These are phyloP conservation scores for Arvicanthis niloticus DNA, from an alignment of 2,113 vertebrate species.

Conservation along the genomic window DNA sequence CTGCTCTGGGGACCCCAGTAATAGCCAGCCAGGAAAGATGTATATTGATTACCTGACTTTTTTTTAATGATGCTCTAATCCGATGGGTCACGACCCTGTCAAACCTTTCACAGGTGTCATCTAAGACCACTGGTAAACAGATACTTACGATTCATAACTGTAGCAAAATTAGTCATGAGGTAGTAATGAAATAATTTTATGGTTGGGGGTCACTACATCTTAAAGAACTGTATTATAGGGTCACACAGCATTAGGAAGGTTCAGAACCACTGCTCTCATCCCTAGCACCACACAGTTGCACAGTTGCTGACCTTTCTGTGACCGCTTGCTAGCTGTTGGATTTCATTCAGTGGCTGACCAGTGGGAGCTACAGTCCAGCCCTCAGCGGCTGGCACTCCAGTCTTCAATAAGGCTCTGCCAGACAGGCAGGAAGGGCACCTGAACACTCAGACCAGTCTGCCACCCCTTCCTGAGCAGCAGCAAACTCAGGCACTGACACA, in stretches of 20 bases:
- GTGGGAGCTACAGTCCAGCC: background rate
- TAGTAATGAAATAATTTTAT: background rate
- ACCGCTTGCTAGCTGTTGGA: background rate
- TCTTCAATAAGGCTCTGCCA: background rate
- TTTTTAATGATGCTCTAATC: background rate
- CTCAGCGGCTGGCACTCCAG: background rate
- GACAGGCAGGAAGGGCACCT: background rate
- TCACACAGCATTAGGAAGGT: background rate
- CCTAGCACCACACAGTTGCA: background rate
- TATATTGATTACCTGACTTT: background rate
- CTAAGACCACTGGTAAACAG: background rate
- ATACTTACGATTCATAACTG: background rate
- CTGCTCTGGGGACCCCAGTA: background rate
- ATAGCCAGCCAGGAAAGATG: background rate
- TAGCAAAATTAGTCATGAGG: background rate
- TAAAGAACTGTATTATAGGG: background rate
- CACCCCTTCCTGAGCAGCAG: background rate
- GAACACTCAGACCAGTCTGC: background rate
- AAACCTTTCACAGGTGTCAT: background rate
- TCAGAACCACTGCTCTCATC: background rate
- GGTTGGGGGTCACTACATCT: background rate
- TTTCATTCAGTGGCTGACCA: background rate
- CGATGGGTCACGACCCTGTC: background rate
- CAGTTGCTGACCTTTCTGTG: background rate
- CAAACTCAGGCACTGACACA: background rate